These are phyloP conservation scores for Caenorhabditis sp. DNA, from an alignment of 2,888 invertebrate genomes.

Conservation along the genomic window DNA sequence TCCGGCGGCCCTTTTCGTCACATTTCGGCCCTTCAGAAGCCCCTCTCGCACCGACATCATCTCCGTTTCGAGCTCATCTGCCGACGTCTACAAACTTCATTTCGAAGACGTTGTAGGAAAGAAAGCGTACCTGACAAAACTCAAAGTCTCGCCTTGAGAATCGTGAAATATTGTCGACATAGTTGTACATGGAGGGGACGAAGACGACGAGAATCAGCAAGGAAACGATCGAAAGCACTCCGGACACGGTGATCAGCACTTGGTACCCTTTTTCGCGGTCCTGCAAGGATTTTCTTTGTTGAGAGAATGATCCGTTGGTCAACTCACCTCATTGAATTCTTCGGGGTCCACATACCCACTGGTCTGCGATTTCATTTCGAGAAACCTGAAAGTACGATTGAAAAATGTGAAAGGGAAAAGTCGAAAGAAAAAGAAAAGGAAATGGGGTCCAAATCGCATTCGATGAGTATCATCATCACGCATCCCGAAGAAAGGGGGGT, in stretches of 20 bases:
- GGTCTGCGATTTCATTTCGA: constrained; percentile 43
- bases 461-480: constrained; percentile 46
- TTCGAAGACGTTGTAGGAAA: too few species aligned
- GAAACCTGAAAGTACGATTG: constrained; percentile 2
- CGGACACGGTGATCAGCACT: constrained; percentile 70
- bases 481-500: constrained; percentile 22
- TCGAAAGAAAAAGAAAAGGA: constrained; percentile 23
- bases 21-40: constrained; percentile 51
- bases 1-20: constrained; percentile 59
- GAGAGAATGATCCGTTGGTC: neutral
- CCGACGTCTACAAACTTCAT: constrained; percentile 71
- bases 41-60: constrained; percentile 66
- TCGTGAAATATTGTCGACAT: constrained; percentile 75
- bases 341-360: constrained; percentile 51
- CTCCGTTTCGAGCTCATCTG: constrained; percentile 74
- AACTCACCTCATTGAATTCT: constrained; percentile 35
- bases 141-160: constrained; percentile 74
- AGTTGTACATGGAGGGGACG: constrained; percentile 78
- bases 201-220: constrained; percentile 73
- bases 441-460: constrained; percentile 4
- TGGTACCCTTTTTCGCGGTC: constrained; percentile 61
- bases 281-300: constrained; percentile 39
- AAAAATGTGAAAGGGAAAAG: neutral
- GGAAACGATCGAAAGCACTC: constrained; percentile 69
- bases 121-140: constrained; percentile 76